Evolutionary conservation across 2,797 vertebrate species (phyloP).

Genomic region (Enteromius argenteus): DNA sequence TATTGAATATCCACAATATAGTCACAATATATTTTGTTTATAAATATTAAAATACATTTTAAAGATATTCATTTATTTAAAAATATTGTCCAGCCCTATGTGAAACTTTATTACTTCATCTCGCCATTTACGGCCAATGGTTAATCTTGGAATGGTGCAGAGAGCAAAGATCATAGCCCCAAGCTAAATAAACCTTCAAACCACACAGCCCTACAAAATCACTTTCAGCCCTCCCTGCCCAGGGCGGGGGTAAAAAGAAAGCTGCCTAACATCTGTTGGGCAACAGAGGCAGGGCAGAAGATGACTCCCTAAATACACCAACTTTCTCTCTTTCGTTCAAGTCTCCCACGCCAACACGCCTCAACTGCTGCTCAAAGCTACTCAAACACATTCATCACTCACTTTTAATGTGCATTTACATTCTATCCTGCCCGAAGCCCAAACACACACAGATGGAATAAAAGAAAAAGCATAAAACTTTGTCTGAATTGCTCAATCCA

Average conservation of each 20-base stretch:
- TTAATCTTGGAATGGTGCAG: constrained; percentile 59
- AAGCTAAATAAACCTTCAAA: constrained; percentile 72
- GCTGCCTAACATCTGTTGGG: constrained; percentile 62
- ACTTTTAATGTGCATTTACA: constrained; percentile 40
- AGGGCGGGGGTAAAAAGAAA: constrained; percentile 62
- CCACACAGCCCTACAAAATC: constrained; percentile 60
- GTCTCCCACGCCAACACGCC: constrained; percentile 45
- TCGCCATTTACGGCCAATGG: constrained; percentile 52
- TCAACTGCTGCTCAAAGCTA: constrained; percentile 34
- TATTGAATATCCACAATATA: not conserved
- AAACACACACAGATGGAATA: constrained; percentile 23
- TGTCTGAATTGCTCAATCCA: constrained; percentile 1
- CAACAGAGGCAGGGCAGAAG: constrained; percentile 53
- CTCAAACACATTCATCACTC: constrained; percentile 48
- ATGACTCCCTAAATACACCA: constrained; percentile 67
- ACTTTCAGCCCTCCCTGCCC: constrained; percentile 55
- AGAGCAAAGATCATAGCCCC: constrained; percentile 60
- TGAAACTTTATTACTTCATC: constrained; percentile 25
- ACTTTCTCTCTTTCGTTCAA: constrained; percentile 42
- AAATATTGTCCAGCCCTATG: not conserved
- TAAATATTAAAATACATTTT: not conserved
- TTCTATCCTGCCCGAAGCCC: constrained; percentile 34
- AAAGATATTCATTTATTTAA: not conserved
- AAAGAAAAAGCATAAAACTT: constrained; percentile 17
- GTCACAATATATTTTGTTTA: not conserved